A percentile compares a stretch with the other conserved stretches of the same genome.
Evolutionary conservation across 2,888 invertebrate genomes (phyloP).

Genomic region (Nymphalis c-album): DNA sequence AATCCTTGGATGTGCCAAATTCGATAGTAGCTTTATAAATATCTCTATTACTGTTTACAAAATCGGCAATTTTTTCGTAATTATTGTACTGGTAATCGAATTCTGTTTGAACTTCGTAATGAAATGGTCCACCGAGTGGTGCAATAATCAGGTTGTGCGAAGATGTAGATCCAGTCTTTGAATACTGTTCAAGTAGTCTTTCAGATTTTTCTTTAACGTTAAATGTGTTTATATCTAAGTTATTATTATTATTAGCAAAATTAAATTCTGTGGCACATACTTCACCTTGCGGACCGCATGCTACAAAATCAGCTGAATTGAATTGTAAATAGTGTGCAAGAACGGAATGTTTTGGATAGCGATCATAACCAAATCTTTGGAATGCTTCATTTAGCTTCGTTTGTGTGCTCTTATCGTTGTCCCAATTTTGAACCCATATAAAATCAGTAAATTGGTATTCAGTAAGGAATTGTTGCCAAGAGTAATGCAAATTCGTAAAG

Average conservation of each 20-base stretch:
- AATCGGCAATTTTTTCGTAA: conserved; percentile 92
- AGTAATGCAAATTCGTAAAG: conserved; percentile 94
- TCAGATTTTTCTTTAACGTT: conserved; percentile 94
- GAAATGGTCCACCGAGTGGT: conserved; percentile 95
- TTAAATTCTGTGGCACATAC: conserved; percentile 67
- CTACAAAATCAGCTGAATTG: conserved; percentile 63
- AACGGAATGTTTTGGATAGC: conserved; percentile 60
- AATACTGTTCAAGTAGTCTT: conserved; percentile 92
- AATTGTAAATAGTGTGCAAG: conserved; percentile 67
- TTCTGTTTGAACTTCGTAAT: conserved; percentile 92
- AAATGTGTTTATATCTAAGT: conserved; percentile 88
- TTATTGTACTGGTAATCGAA: conserved; percentile 97
- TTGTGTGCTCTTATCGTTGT: conserved; percentile 56
- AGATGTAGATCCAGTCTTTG: conserved; percentile 91
- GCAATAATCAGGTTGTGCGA: conserved; percentile 95
- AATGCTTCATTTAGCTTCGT: conserved; percentile 58
- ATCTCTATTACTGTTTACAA: conserved; percentile 89
- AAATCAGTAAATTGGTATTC: conserved; percentile 93
- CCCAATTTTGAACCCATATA: conserved; percentile 94
- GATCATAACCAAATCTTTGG: conserved; percentile 59
- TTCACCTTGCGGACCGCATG: conserved; percentile 63
- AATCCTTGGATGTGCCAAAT: conserved; percentile 95
- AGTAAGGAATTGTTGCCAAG: conserved; percentile 96
- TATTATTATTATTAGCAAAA: conserved; percentile 88
- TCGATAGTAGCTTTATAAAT: conserved; percentile 86